Conservation (phyloP, 2,797 vertebrate species). For the Apogon talboti region DNA sequence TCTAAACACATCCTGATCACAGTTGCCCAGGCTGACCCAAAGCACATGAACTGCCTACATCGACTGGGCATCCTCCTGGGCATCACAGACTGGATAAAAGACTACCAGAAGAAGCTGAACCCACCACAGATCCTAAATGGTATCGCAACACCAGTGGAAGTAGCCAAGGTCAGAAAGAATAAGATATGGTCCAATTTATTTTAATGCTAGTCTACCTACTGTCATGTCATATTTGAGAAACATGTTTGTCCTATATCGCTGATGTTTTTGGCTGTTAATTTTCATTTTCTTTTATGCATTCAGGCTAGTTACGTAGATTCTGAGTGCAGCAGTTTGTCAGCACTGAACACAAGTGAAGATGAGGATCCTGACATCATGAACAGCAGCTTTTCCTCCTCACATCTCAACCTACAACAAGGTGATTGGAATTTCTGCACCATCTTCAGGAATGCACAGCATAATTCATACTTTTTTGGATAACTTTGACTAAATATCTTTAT, state of each 20-base stretch:
- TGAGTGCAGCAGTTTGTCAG: conserved; percentile 73
- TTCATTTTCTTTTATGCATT: background rate
- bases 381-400: conserved; percentile 54
- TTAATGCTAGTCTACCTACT: background rate
- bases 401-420: conserved; percentile 64
- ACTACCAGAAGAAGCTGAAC: conserved; percentile 80
- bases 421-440: background rate
- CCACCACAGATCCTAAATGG: conserved; percentile 33
- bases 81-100: conserved; percentile 83
- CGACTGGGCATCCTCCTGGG: conserved; percentile 83
- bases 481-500: conserved; percentile 12
- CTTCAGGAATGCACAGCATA: background rate
- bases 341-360: conserved; percentile 65
- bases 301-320: conserved; percentile 71
- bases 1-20: conserved; percentile 82
- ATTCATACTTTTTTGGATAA: background rate
- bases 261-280: background rate
- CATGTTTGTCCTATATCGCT: background rate
- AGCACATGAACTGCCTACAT: conserved; percentile 81
- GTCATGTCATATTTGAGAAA: too few relatives aligned
- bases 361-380: conserved; percentile 65
- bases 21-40: conserved; percentile 66
- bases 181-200: background rate
- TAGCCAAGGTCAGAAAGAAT: conserved; percentile 55
- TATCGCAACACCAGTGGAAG: conserved; percentile 10